Evolutionary conservation across 2,888 invertebrate genomes (phyloP), one percentile per base, ranked within the genome.

Genomic region (Rotaria sp.): DNA sequence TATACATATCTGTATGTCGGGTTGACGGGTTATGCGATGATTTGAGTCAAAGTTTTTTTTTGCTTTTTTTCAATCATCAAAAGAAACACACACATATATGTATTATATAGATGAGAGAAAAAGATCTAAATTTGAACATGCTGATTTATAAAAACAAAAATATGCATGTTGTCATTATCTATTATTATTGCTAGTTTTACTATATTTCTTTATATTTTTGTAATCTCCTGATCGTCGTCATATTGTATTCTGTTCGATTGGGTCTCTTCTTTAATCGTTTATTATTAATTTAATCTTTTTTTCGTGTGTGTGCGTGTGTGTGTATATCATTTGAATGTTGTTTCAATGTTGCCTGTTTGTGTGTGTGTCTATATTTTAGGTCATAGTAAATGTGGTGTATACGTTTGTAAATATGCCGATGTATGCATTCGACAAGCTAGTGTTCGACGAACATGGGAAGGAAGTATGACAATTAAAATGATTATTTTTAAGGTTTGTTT

Each of bases 321-420:
- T 10, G 74, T 74, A 13, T 30, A 7, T 80, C 38, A 3, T 67
- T 67, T 35, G 21, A 21, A 18, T 67, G 30, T 67, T 35, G 35
- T 35, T 67, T 67, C 21, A 67, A 67, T 35, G 35, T 21, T 67
- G 18, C 18, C 18, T 67, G 67, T 67, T 67, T 15, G 67, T 67
- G 35, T 35, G 35, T 67, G 67, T 38, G 24, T 45, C 21, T 80
- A 67, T 84, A 50, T 86, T n/a, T 84, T 86, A 48, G 86, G 86
- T 18, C 86, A 86, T n/a, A 86, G 86, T 45, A 86, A 86, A 84
- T 86, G 84, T 38, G 86, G 86, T 50, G 86, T 86, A n/a, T 86
- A 86, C 50, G 55, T 86, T 48, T 86, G 86, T n/a, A 86, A 84
- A 84, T 86, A 86, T 38, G 84, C 86, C 10, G 86, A 86, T 84